A percentile compares a stretch with the other conserved stretches of the same genome.
Evolutionary conservation across 2,113 vertebrate genomes (phyloP).

Genomic region (Callorhinus ursinus): DNA sequence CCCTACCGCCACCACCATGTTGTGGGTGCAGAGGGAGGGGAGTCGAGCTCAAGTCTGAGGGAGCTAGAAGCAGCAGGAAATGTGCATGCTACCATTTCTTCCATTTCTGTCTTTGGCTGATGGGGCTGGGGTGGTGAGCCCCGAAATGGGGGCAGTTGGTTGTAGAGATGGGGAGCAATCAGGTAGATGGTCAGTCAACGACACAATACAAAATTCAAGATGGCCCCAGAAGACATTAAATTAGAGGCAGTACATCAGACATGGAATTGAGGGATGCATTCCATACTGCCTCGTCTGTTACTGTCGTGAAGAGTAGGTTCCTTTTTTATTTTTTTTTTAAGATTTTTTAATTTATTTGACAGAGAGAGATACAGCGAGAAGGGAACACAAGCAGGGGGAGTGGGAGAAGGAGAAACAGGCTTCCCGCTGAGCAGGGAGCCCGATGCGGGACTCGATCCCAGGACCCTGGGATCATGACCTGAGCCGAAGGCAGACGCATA

Average conservation of each 20-base stretch:
- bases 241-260: neutral
- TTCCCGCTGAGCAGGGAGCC: too few relatives aligned
- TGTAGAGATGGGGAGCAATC: neutral
- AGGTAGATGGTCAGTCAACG: neutral
- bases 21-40: too few relatives aligned
- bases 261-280: neutral
- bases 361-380: too few relatives aligned
- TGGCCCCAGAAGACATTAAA: neutral
- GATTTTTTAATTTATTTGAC: neutral
- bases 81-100: neutral
- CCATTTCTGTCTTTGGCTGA: neutral
- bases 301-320: neutral
- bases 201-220: neutral
- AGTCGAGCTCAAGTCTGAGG: neutral
- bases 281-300: too few relatives aligned
- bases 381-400: too few relatives aligned
- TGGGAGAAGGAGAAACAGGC: too few relatives aligned
- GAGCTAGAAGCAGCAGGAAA: neutral
- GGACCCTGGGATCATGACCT: too few relatives aligned
- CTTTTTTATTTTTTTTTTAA: neutral
- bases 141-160: neutral
- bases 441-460: too few relatives aligned
- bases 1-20: neutral
- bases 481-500: too few relatives aligned
- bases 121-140: neutral